Base-by-base conservation (phyloP, 1,140 invertebrate species). In the Atta cephalotes region DNA sequence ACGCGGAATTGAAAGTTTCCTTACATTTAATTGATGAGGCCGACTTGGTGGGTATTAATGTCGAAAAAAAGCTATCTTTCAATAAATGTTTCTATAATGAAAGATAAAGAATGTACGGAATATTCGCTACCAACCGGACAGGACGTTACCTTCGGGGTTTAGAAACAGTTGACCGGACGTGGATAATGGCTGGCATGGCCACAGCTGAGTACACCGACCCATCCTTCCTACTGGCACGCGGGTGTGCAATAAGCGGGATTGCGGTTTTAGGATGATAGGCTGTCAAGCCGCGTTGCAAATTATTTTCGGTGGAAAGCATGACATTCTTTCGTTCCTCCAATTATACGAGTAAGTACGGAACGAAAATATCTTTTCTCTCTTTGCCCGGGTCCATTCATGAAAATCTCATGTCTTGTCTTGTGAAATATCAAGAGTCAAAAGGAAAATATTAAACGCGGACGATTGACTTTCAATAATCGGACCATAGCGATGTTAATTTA, bases 201-300 rank as follows among this genome's bases (percentile, higher is more conserved):
- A 89, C 92, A 93, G 81, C 76, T 79, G 93, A 93, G 92, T 93
- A 91, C 90, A 87, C 90, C 88, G 92, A 91, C 89, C 91, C 89
- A 91, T 91, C 88, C 80, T 87, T 53, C 89, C 88, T 86, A 85
- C 77, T 88, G 90, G 85, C 88, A 86, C 86, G 93, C 92, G 92
- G 93, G 90, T 92, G 92, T 92, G 91, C 92, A 93, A 92, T 92
- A 93, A 93, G 90, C 90, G 91, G 89, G 89, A 92, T 92, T 95
- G 94, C 92, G 94, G 94, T 94, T 94, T 94, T 90, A 80, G 91
- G 92, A 93, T 95, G 92, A 94, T 93, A 92, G 92, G 90, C 93
- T 93, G 92, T 94, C 93, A 93, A 92, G 92, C 90, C 91, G 92
- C 89, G 86, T 91, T 91, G 92, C 91, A 94, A 94, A 94, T 93